Evolutionary conservation across 2,888 invertebrate species (phyloP), one percentile per base, ranked within the genome.

Genomic region (Gari tellinella): DNA sequence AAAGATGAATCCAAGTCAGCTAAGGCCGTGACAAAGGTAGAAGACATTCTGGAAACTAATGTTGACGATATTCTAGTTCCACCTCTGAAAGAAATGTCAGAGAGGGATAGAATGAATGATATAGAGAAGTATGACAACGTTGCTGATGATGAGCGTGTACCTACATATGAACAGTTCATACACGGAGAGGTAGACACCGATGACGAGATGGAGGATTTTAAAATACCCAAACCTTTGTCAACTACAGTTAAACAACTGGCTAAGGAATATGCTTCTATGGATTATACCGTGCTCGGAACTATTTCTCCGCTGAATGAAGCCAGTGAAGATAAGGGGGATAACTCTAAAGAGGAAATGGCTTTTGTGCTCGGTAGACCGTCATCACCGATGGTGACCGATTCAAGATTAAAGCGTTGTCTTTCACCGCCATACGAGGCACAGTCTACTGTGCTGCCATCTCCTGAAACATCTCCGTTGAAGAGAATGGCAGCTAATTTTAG

Each of bases 221-320:
- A 60, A 43, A 12, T 43, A 31, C 56, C 41, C 23, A 53, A 57
- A 21, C 51, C 49, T 19, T 45, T 65, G 26, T 52, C 55, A 25
- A 49, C 61, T 3, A 58, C 37, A 0, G 45, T 48, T 8, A 63
- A 40, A 41, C 49, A 55, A 12, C 25, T 52, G 12, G 65, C 52
- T 37, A 57, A 66, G n/a, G 72, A 72, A 8, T 72, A 68, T 58
- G 51, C 72, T 15, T 26, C 61, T 14, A 81, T 81, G 81, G 84
- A 86, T 72, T 88, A 86, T 60, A 86, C 88, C n/a, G 85, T 88
- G 19, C 73, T 87, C 12, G 88, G 88, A 43, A 87, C 87, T 15
- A 86, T 88, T 19, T 86, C 86, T 10, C 86, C 87, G 0, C 72
- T 88, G 43, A 82, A 85, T 31, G 81, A 78, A 37, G 46, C 38